phyloP scores from a whole-genome alignment of 2,888 invertebrate species.

The Apodemia mormo region DNA sequence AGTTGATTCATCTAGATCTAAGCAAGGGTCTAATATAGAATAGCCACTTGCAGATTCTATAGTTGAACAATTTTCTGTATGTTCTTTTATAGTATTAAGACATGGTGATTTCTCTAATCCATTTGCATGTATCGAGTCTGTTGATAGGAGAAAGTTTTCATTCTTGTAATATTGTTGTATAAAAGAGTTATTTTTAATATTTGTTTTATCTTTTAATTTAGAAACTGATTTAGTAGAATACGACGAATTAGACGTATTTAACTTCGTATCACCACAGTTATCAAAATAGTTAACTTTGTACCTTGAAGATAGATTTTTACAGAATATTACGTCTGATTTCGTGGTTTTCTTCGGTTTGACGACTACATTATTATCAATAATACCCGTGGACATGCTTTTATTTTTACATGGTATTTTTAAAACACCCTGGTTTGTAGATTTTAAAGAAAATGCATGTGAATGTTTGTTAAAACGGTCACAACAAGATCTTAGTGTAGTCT shows the following conservation, averaged over 20 bases:
- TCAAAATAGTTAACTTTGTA: conserved; percentile 39
- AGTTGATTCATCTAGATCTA: conserved; percentile 45
- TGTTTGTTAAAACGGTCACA: conserved; percentile 40
- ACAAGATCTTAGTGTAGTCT: conserved; percentile 25
- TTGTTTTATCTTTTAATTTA: conserved; percentile 22
- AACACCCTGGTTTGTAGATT: conserved; percentile 20
- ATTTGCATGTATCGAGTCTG: conserved; percentile 49
- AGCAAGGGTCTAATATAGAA: conserved; percentile 46
- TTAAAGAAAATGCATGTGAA: conserved; percentile 41
- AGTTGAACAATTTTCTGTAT: conserved; percentile 45
- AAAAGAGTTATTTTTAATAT: conserved; percentile 20
- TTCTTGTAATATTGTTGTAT: conserved; percentile 65
- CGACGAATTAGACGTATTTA: neutral
- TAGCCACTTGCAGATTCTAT: conserved; percentile 39
- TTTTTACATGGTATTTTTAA: conserved; percentile 24
- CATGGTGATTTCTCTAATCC: conserved; percentile 44
- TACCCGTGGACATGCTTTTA: conserved; percentile 54
- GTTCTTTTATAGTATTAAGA: conserved; percentile 61
- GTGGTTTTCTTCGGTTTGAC: conserved; percentile 53
- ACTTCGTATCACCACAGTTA: conserved; percentile 54
- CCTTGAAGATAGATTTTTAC: conserved; percentile 37
- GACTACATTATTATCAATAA: conserved; percentile 38
- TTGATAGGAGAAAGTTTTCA: conserved; percentile 54
- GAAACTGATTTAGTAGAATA: neutral
- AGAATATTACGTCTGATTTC: conserved; percentile 54